A percentile compares a stretch with the other conserved stretches of the same genome.
These are phyloP conservation scores for Pandion haliaetus DNA, from an alignment of 2,113 vertebrate genomes.

Conservation along the genomic window DNA sequence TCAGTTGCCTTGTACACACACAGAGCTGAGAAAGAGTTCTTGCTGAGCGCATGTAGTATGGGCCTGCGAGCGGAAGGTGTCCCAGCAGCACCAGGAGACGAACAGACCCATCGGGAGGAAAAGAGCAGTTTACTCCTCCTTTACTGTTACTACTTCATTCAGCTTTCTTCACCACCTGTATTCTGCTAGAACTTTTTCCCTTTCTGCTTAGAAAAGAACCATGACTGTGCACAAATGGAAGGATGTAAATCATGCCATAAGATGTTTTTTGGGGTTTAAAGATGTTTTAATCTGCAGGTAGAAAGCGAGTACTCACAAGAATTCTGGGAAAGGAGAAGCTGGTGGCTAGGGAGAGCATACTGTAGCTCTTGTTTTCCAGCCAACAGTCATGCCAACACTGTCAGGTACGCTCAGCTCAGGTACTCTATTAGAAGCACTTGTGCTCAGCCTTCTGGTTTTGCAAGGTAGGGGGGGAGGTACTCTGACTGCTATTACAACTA, in stretches of 20 bases:
- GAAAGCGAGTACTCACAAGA: not conserved
- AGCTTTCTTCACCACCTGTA: not conserved
- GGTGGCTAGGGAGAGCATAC: not conserved
- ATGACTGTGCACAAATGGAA: not conserved
- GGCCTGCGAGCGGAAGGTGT: not conserved
- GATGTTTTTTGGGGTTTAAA: not conserved
- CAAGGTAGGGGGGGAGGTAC: not conserved
- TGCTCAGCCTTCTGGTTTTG: not conserved
- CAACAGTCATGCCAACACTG: not conserved
- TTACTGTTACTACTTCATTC: not conserved
- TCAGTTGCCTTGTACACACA: not conserved
- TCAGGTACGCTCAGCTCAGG: not conserved
- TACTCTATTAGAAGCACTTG: not conserved
- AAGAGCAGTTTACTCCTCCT: not conserved
- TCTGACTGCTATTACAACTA: not conserved
- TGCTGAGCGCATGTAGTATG: not conserved
- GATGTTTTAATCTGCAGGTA: not conserved
- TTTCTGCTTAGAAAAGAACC: not conserved
- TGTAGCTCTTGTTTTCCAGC: not conserved
- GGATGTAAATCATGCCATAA: not conserved
- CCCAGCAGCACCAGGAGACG: not conserved
- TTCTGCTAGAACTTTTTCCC: not conserved
- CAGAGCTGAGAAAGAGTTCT: not conserved
- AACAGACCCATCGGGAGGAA: not conserved
- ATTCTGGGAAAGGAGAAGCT: not conserved